A percentile compares a stretch with the other conserved stretches of the same genome.
These are phyloP conservation scores for Pteruthius melanotis DNA, from an alignment of 2,113 vertebrate genomes.

Conservation along the genomic window DNA sequence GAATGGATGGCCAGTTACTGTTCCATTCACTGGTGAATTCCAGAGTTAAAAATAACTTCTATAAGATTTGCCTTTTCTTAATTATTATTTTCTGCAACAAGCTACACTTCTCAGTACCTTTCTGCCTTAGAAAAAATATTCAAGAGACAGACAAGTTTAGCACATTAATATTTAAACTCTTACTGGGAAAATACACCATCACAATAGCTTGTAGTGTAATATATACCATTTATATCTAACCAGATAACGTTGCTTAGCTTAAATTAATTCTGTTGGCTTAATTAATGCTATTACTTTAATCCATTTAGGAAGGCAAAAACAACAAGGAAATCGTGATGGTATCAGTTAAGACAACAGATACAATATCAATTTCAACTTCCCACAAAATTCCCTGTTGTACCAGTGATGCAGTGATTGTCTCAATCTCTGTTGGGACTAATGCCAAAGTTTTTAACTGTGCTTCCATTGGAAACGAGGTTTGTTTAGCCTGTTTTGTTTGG, in stretches of 20 bases:
- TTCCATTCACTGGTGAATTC: neutral
- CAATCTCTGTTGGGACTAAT: neutral
- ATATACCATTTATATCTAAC: neutral
- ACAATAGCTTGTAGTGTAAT: neutral
- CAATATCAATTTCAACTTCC: neutral
- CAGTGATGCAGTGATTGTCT: neutral
- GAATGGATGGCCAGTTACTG: neutral
- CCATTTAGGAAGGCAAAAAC: neutral
- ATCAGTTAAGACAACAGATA: neutral
- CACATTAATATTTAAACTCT: neutral
- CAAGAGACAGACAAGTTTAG: neutral
- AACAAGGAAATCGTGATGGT: neutral
- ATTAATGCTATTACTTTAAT: constrained; percentile 33
- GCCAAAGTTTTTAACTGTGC: neutral
- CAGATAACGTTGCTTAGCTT: constrained; percentile 2
- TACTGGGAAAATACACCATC: neutral
- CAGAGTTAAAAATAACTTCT: neutral
- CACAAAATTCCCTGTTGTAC: neutral
- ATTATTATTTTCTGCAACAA: neutral
- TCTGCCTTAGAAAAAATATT: neutral
- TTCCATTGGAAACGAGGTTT: neutral
- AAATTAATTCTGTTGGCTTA: constrained; percentile 10
- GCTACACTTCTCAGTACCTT: neutral
- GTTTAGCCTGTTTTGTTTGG: neutral
- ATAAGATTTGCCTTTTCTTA: neutral